Conservation (phyloP, 2,888 invertebrate species). For the Gonocerus acuteangulatus region DNA sequence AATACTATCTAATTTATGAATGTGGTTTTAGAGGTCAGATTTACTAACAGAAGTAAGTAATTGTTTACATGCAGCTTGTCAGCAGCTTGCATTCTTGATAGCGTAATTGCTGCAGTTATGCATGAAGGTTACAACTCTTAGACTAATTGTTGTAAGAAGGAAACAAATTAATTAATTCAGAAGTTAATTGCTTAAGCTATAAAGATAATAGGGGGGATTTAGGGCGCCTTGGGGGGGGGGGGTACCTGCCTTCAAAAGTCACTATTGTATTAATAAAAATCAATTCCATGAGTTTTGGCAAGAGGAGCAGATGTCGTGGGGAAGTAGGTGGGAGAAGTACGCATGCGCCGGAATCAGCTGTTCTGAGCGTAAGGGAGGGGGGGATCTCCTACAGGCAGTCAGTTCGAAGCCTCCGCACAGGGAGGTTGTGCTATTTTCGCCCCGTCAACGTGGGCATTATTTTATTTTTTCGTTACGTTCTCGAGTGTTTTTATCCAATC, state of each 20-base stretch:
- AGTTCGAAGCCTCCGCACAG: slow-evolving; percentile 8
- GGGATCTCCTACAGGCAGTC: background rate
- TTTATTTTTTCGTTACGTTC: background rate
- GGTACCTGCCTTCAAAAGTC: too few relatives aligned
- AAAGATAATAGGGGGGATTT: background rate
- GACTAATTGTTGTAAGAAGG: too few relatives aligned
- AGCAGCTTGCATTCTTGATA: too few relatives aligned
- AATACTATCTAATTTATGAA: too few relatives aligned
- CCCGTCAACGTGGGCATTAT: background rate
- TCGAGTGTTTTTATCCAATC: too few relatives aligned
- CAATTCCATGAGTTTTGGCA: slow-evolving; percentile 9
- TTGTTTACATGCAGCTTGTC: too few relatives aligned
- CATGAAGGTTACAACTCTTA: too few relatives aligned
- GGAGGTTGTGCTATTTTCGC: background rate
- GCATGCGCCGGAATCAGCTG: slow-evolving; percentile 14
- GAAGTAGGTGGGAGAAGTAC: background rate
- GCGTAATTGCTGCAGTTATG: too few relatives aligned
- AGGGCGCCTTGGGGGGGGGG: background rate
- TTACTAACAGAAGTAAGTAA: too few relatives aligned
- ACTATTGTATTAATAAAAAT: slow-evolving; percentile 22
- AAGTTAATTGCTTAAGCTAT: background rate
- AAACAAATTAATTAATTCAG: too few relatives aligned
- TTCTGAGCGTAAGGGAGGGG: slow-evolving; percentile 3
- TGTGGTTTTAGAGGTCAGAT: too few relatives aligned
- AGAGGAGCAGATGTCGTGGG: slow-evolving; percentile 10